Conservation (phyloP, 2,113 vertebrate genomes). For the Amia ocellicauda region DNA sequence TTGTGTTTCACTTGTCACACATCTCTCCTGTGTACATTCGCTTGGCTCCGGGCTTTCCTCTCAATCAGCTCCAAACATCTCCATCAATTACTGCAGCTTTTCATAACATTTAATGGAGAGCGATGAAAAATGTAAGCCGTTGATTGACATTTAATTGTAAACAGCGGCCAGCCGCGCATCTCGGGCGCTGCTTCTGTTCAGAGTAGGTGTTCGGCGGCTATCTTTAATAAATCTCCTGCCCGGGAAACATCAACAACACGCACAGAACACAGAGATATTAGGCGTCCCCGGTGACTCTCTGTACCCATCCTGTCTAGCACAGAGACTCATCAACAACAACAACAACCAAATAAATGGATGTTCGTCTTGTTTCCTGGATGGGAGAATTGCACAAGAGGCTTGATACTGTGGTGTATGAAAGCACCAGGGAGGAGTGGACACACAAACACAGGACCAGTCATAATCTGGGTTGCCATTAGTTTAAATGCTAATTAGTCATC, state of each 20-base stretch:
- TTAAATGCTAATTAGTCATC: no score
- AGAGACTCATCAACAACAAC: not conserved
- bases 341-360: not conserved
- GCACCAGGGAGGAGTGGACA: no score
- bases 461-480: no score
- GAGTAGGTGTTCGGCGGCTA: not conserved
- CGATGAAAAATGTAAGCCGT: not conserved
- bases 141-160: constrained; percentile 5
- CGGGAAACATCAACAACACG: not conserved
- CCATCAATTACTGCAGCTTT: not conserved
- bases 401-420: no score
- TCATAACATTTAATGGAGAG: not conserved
- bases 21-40: no score
- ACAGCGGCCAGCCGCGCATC: not conserved
- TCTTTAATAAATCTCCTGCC: not conserved
- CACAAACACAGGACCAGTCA: no score
- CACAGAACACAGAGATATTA: not conserved
- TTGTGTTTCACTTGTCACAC: no score
- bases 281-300: not conserved
- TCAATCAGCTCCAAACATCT: not conserved
- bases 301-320: not conserved
- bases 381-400: no score
- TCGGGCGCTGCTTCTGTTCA: no score
- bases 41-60: no score
- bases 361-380: no score